Evolutionary conservation across 2,888 invertebrate genomes (phyloP).

Genomic region (Buathra laborator): DNA sequence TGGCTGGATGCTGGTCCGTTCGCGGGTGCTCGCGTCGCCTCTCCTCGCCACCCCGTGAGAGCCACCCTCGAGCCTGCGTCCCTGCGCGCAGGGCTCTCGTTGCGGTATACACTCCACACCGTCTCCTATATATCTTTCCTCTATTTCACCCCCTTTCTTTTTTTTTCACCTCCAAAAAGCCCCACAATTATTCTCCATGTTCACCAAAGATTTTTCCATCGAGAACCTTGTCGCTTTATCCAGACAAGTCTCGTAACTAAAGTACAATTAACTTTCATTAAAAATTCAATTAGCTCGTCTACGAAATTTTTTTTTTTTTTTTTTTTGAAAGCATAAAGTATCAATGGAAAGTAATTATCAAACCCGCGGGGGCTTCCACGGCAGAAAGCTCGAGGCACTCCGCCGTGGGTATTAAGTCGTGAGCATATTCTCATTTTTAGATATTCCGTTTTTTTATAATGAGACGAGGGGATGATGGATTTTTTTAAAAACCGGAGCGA

Average conservation of each 20-base stretch:
- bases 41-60: constrained; percentile 70
- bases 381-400: not conserved
- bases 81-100: constrained; percentile 59
- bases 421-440: not conserved
- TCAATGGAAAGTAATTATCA: constrained; percentile 21
- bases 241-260: not conserved
- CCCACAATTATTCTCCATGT: not conserved
- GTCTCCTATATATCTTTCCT: constrained; percentile 1
- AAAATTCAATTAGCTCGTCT: constrained; percentile 20
- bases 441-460: not conserved
- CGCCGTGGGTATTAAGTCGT: not conserved
- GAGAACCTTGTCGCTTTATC: not conserved
- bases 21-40: constrained; percentile 73
- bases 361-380: not conserved
- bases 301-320: constrained; percentile 6
- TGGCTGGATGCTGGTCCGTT: constrained; percentile 78
- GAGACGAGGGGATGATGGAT: not conserved
- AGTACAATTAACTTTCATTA: not conserved
- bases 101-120: constrained; percentile 21
- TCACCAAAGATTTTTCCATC: not conserved
- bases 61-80: constrained; percentile 62
- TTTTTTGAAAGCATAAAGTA: constrained; percentile 1
- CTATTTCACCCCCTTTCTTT: not conserved
- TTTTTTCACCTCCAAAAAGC: not conserved
- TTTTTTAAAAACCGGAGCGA: not conserved